phyloP scores from a whole-genome alignment of 2,888 invertebrate genomes.

The Anorthoa munda region DNA sequence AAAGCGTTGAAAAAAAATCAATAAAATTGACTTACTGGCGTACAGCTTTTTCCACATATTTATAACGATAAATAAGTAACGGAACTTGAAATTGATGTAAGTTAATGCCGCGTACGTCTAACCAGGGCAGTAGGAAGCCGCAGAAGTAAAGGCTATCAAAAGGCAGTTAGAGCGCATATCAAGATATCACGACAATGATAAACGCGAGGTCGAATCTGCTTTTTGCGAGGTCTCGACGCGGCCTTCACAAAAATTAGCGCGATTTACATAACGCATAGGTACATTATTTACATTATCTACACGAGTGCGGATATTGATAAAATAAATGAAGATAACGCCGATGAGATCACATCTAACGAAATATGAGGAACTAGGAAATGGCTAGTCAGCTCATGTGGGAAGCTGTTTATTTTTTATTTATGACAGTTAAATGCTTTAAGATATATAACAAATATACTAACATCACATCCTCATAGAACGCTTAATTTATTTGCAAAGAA shows the following conservation, averaged over 20 bases:
- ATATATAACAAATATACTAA: slow-evolving; percentile 6
- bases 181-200: slow-evolving; percentile 87
- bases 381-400: slow-evolving; percentile 39
- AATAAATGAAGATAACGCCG: slow-evolving; percentile 73
- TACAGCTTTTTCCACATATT: slow-evolving; percentile 76
- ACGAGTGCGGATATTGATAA: slow-evolving; percentile 77
- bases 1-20: slow-evolving; percentile 37
- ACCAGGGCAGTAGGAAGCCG: slow-evolving; percentile 72
- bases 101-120: slow-evolving; percentile 65
- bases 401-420: slow-evolving; percentile 20
- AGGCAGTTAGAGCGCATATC: slow-evolving; percentile 83
- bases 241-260: slow-evolving; percentile 88
- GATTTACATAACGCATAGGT: slow-evolving; percentile 84
- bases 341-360: slow-evolving; percentile 77
- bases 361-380: slow-evolving; percentile 75
- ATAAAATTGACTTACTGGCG: slow-evolving; percentile 74
- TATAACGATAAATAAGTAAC: slow-evolving; percentile 26
- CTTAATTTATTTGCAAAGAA: background rate
- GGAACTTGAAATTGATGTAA: slow-evolving; percentile 37
- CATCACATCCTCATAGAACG: background rate
- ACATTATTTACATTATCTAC: slow-evolving; percentile 77
- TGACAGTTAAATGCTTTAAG: background rate
- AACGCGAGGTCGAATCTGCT: slow-evolving; percentile 85
- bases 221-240: slow-evolving; percentile 85
- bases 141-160: slow-evolving; percentile 81